A percentile compares a stretch with the other conserved stretches of the same genome.
These are phyloP conservation scores for Hydraecia micacea DNA, from an alignment of 2,888 invertebrate genomes.

Conservation along the genomic window DNA sequence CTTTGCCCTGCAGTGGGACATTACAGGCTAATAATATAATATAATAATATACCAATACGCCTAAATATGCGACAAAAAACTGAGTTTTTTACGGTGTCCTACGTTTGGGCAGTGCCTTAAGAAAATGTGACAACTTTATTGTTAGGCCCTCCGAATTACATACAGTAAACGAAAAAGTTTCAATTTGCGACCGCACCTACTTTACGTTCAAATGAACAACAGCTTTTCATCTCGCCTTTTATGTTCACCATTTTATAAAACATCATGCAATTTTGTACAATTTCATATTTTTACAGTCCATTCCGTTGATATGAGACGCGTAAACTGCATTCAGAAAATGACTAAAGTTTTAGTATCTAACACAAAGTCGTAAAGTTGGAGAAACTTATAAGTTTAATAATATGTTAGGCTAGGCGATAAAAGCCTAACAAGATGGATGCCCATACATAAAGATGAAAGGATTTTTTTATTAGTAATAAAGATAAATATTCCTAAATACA, in stretches of 20 bases:
- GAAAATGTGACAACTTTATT: constrained; percentile 39
- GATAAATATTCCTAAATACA: constrained; percentile 32
- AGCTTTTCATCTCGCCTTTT: constrained; percentile 53
- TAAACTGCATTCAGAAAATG: constrained; percentile 53
- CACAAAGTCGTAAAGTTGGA: constrained; percentile 38
- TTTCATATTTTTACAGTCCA: constrained; percentile 52
- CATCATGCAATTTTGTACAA: constrained; percentile 44
- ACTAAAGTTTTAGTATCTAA: constrained; percentile 47
- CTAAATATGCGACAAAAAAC: neutral
- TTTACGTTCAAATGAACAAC: constrained; percentile 51
- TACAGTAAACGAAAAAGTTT: constrained; percentile 51
- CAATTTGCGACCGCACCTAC: constrained; percentile 30
- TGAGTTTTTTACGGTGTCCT: neutral
- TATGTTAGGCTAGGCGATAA: constrained; percentile 37
- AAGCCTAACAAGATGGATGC: constrained; percentile 38
- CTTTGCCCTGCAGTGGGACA: too few species aligned
- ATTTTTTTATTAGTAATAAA: constrained; percentile 57
- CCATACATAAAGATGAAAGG: constrained; percentile 40
- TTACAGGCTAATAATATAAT: too few species aligned
- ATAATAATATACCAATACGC: neutral
- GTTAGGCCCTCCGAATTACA: constrained; percentile 34
- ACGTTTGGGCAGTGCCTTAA: neutral
- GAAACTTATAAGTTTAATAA: constrained; percentile 55
- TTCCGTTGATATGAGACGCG: constrained; percentile 50
- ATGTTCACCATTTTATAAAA: constrained; percentile 33